Base-by-base conservation (phyloP, 2,113 vertebrate species). In the Zingel zingel region DNA sequence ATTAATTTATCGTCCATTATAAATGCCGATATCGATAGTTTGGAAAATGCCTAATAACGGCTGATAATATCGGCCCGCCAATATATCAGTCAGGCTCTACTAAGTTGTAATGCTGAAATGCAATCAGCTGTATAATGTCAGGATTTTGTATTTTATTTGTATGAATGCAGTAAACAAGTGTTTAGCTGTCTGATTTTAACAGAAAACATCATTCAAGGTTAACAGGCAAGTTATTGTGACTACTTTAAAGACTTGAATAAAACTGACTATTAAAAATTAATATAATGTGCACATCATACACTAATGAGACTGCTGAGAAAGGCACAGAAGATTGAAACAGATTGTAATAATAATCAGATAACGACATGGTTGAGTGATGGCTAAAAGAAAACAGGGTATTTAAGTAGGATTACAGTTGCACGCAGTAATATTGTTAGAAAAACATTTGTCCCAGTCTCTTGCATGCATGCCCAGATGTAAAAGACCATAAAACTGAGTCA, bases 401-500 rank as follows among this genome's bases (percentile, higher is more conserved):
- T 67, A 8, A 80, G 43, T 21, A 53, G 62, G 81, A 69, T 84
- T 71, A 69, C 25, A 15, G 23, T 27, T 75, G 61, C 43, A 58
- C 1, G 14, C 30, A 66, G 57, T 73, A 15, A 62, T 33, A 53
- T 86, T 67, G 63, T 21, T 65, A 58, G 66, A 69, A 80, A 86
- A 81, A 63, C 74, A 81, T 19, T 51, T 13, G 16, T 48, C 18
- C 18, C 51, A 61, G 50, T 74, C 70, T 79, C 65, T 47, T 14
- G 23, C 23, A 50, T 30, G 68, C 23, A 27, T 6, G n/a, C 33
- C 79, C 77, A 81, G 56, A 70, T 70, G 57, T 68, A 79, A 33
- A n/a, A 77, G 56, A 66, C 63, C 30, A 50, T 81, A 53, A 81
- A 84, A 36, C 57, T 73, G 83, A 77, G 71, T 84, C 81, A 79